Conservation (phyloP, 2,888 invertebrate genomes). For the Coecobrya sp. region DNA sequence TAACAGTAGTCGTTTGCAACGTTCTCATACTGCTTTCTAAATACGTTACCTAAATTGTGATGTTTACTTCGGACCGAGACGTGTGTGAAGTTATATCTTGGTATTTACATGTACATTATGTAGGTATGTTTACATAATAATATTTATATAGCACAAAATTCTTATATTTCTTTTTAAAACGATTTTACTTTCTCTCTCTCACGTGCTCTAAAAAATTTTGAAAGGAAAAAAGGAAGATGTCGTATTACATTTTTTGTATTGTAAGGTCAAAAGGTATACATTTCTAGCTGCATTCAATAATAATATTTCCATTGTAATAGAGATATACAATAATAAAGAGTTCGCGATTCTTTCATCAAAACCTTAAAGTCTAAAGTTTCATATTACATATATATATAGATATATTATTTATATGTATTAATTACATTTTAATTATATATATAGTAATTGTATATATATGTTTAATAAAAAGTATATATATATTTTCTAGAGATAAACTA, state of each 20-base stretch:
- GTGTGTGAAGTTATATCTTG: background rate
- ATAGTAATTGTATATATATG: constrained; percentile 71
- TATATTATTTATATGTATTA: constrained; percentile 58
- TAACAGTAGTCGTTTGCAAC: background rate
- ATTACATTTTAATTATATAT: constrained; percentile 45
- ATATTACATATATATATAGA: constrained; percentile 51
- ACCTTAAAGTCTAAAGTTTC: constrained; percentile 22
- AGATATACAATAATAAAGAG: constrained; percentile 11
- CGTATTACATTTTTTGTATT: constrained; percentile 24
- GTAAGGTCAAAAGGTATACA: constrained; percentile 43
- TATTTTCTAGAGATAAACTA: constrained; percentile 88
- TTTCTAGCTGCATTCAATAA: constrained; percentile 12
- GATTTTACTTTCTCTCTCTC: constrained; percentile 4
- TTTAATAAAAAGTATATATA: constrained; percentile 56
- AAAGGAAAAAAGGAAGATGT: constrained; percentile 17
- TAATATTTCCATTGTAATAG: background rate
- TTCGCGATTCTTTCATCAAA: constrained; percentile 50
- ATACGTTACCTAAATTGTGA: background rate
- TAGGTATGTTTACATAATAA: background rate
- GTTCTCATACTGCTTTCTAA: background rate
- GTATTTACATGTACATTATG: constrained; percentile 2
- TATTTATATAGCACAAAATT: constrained; percentile 21
- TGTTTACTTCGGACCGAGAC: background rate
- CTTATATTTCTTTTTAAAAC: background rate
- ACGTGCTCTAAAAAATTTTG: background rate